These are phyloP conservation scores for Harpagoxenus sublaevis DNA, from an alignment of 2,888 invertebrate genomes.

Conservation along the genomic window DNA sequence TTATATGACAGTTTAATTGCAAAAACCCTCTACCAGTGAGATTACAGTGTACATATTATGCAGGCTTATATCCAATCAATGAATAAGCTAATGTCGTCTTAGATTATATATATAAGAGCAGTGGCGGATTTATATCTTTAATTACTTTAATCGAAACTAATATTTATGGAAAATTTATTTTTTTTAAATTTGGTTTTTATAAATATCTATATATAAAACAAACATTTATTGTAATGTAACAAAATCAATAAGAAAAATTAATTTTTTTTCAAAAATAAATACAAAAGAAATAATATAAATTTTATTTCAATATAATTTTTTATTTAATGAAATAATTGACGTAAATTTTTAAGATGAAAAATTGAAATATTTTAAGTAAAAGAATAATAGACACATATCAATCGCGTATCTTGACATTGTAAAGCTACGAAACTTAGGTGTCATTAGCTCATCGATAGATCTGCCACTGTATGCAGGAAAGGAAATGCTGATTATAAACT, in stretches of 20 bases:
- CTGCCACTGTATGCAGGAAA: background rate
- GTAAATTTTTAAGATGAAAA: background rate
- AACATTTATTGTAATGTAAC: background rate
- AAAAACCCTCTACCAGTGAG: constrained; percentile 7
- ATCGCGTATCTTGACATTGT: background rate
- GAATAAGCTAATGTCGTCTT: constrained; percentile 10
- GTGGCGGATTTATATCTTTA: background rate
- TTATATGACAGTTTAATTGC: constrained; percentile 13
- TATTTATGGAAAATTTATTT: background rate
- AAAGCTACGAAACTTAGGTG: background rate
- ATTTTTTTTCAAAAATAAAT: background rate
- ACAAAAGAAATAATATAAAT: constrained; percentile 14
- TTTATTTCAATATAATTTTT: background rate
- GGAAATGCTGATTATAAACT: constrained; percentile 47
- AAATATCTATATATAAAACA: background rate
- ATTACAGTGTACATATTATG: constrained; percentile 18
- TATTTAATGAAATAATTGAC: background rate
- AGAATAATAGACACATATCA: background rate
- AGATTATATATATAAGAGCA: background rate
- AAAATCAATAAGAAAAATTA: background rate
- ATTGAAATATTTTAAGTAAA: background rate
- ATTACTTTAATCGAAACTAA: background rate
- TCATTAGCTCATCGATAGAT: background rate
- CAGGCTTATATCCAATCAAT: background rate
- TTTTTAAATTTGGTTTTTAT: background rate